A percentile compares a stretch with the other conserved stretches of the same genome.
These are phyloP conservation scores for Agelastica alni DNA, from an alignment of 2,888 invertebrate species.

Conservation along the genomic window DNA sequence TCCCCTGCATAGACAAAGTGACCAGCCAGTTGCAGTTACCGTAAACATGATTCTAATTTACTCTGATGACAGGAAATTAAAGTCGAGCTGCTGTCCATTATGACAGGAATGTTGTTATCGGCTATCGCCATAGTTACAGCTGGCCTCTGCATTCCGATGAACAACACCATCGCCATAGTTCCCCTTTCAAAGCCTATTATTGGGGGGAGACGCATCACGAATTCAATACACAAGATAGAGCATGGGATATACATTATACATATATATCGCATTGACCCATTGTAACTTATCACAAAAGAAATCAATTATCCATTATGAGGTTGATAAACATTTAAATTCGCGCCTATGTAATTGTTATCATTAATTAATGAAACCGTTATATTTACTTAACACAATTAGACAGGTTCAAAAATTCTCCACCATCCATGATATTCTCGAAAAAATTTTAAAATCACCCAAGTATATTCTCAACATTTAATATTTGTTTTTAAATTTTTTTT, in stretches of 20 bases:
- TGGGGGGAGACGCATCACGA: constrained; percentile 34
- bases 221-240: constrained; percentile 38
- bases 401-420: too few species aligned
- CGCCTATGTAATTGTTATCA: too few species aligned
- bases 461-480: too few species aligned
- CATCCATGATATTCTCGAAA: too few species aligned
- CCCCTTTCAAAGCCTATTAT: constrained; percentile 45
- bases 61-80: constrained; percentile 54
- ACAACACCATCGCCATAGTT: constrained; percentile 35
- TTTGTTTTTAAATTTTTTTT: too few species aligned
- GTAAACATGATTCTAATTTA: constrained; percentile 49
- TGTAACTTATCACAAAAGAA: constrained; percentile 27
- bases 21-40: constrained; percentile 43
- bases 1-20: constrained; percentile 22
- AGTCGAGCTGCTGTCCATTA: constrained; percentile 53
- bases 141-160: constrained; percentile 42
- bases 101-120: constrained; percentile 52
- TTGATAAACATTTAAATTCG: constrained; percentile 17
- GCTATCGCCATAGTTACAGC: constrained; percentile 52
- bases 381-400: too few species aligned
- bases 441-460: too few species aligned
- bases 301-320: constrained; percentile 11
- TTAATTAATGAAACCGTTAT: too few species aligned
- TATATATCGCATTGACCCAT: constrained; percentile 32
- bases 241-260: too few species aligned